phyloP scores from a whole-genome alignment of 2,113 vertebrate genomes.

The Hippoglossus stenolepis region DNA sequence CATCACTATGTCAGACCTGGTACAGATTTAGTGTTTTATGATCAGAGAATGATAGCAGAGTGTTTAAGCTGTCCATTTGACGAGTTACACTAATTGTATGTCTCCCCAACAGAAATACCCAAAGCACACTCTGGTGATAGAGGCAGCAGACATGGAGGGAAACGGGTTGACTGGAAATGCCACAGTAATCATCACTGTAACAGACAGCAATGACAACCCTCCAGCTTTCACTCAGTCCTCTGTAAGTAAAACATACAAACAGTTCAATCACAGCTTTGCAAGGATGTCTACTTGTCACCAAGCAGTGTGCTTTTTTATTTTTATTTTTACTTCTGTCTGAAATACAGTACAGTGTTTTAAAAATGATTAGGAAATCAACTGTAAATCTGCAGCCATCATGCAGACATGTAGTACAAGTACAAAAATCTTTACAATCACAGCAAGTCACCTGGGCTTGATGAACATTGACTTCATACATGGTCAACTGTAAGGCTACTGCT shows the following conservation, averaged over 20 bases:
- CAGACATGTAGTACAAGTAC: background rate
- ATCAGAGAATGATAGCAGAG: background rate
- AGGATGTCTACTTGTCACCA: background rate
- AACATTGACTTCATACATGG: too few relatives aligned
- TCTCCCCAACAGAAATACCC: conserved; percentile 78
- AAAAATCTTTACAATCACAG: too few relatives aligned
- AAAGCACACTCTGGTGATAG: conserved; percentile 83
- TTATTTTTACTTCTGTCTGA: background rate
- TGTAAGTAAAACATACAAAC: conserved; percentile 77
- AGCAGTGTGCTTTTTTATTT: background rate
- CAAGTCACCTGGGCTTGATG: too few relatives aligned
- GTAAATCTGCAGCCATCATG: too few relatives aligned
- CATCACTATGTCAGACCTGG: background rate
- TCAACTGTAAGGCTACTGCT: too few relatives aligned
- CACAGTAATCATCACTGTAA: conserved; percentile 85
- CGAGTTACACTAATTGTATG: background rate
- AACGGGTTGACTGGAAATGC: conserved; percentile 52
- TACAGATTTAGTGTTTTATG: background rate
- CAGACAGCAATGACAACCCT: conserved; percentile 86
- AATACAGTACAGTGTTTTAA: background rate
- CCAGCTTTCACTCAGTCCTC: conserved; percentile 75
- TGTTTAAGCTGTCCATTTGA: background rate
- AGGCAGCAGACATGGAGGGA: conserved; percentile 85
- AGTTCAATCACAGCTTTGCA: background rate
- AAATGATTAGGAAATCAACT: too few relatives aligned